A percentile compares a stretch with the other conserved stretches of the same genome.
Evolutionary conservation across 2,113 vertebrate species (phyloP).

Genomic region (Lasiurus borealis): DNA sequence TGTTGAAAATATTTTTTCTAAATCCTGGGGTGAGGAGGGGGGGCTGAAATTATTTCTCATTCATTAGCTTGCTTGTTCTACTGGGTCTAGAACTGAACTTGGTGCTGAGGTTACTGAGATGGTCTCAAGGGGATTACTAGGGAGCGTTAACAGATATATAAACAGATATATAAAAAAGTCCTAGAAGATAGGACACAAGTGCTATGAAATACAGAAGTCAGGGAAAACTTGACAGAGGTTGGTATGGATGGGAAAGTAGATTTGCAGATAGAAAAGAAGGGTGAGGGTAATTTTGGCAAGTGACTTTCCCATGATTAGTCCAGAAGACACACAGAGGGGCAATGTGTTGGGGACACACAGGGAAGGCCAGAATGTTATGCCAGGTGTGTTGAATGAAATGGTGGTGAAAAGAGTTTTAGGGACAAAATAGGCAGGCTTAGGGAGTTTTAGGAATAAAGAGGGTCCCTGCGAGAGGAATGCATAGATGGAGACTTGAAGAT

Average conservation of each 20-base stretch:
- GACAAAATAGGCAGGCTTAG: too few species aligned
- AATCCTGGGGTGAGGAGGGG: background rate
- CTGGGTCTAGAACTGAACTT: background rate
- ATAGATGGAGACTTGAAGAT: too few species aligned
- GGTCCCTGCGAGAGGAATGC: too few species aligned
- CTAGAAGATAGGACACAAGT: background rate
- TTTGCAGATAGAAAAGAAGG: background rate
- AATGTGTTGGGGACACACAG: background rate
- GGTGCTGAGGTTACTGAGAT: background rate
- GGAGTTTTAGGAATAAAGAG: too few species aligned
- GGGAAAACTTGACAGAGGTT: background rate
- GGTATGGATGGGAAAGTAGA: background rate
- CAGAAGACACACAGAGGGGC: background rate
- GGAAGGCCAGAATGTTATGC: background rate
- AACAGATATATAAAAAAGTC: background rate
- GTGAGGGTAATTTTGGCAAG: background rate
- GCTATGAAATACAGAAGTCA: background rate
- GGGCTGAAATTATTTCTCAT: conserved; percentile 3
- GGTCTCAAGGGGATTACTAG: background rate
- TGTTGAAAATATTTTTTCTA: background rate
- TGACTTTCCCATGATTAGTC: background rate
- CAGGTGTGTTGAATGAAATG: background rate
- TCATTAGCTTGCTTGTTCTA: background rate
- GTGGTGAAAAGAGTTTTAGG: too few species aligned
- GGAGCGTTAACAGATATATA: background rate